Percentiles rank a stretch among this genome's conserved stretches.
Evolutionary conservation across 2,113 vertebrate genomes (phyloP).

Genomic region (Paraplagusia blochii): DNA sequence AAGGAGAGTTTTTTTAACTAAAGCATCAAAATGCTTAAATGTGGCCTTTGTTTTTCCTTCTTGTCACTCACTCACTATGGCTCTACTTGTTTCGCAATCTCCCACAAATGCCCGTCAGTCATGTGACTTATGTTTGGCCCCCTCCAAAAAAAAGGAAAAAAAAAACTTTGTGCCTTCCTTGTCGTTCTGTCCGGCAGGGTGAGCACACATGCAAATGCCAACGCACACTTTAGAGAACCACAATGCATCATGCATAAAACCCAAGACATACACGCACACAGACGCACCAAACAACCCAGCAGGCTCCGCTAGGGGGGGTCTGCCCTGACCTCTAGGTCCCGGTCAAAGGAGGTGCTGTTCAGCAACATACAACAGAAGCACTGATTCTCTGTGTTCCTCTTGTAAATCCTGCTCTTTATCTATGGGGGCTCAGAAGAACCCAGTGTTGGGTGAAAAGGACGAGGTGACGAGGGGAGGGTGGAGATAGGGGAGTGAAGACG

Average conservation of each 20-base stretch:
- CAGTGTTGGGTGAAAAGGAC: constrained; percentile 67
- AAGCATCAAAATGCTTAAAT: no score
- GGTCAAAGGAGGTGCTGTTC: constrained; percentile 66
- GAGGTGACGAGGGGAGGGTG: constrained; percentile 35
- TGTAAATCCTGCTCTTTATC: constrained; percentile 75
- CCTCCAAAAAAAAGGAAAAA: constrained; percentile 7
- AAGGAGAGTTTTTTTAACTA: no score
- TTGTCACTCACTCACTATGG: constrained; percentile 41
- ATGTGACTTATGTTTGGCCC: constrained; percentile 57
- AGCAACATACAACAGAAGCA: constrained; percentile 63
- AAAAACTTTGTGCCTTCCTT: constrained; percentile 60
- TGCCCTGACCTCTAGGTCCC: constrained; percentile 66
- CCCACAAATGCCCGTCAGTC: constrained; percentile 44
- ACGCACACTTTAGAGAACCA: constrained; percentile 46
- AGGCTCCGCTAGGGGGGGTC: constrained; percentile 45
- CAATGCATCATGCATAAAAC: constrained; percentile 37
- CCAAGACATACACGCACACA: constrained; percentile 25
- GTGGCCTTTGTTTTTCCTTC: constrained; percentile 6
- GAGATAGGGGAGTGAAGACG: constrained; percentile 60
- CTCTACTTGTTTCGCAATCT: constrained; percentile 49
- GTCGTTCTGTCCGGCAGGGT: constrained; percentile 42
- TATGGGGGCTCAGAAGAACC: constrained; percentile 56
- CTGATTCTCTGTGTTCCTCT: constrained; percentile 63
- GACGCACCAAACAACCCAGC: constrained; percentile 40
- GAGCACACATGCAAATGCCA: constrained; percentile 42